A percentile compares a stretch with the other conserved stretches of the same genome.
phyloP scores from a whole-genome alignment of 1,140 invertebrate genomes.

The Apolygus lucorum region DNA sequence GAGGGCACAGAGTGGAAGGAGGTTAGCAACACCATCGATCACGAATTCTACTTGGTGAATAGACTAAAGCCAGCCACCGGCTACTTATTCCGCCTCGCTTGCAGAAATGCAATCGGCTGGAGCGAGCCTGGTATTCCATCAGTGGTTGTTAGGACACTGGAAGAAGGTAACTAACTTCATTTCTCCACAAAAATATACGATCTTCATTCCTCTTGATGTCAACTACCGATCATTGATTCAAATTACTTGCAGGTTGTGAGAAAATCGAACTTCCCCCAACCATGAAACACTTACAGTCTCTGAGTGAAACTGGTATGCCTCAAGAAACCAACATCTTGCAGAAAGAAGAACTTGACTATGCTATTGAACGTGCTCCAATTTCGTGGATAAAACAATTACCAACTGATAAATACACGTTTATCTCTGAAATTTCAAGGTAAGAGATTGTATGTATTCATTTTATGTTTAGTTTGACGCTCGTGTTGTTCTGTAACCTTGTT shows the following conservation, averaged over 20 bases:
- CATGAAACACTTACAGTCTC: slow-evolving; percentile 72
- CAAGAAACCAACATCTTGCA: slow-evolving; percentile 56
- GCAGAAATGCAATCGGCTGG: slow-evolving; percentile 89
- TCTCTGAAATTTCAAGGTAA: slow-evolving; percentile 62
- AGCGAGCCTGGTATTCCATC: slow-evolving; percentile 70
- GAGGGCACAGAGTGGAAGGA: slow-evolving; percentile 78
- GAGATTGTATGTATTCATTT: slow-evolving; percentile 21
- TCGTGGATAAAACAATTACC: slow-evolving; percentile 61
- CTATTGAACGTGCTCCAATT: slow-evolving; percentile 59
- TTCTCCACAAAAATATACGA: too few species aligned
- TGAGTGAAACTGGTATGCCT: slow-evolving; percentile 59
- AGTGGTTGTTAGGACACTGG: slow-evolving; percentile 56
- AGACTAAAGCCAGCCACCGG: slow-evolving; percentile 64
- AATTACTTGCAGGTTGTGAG: slow-evolving; percentile 43
- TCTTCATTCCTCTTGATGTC: too few species aligned
- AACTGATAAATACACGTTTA: slow-evolving; percentile 66
- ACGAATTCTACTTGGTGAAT: slow-evolving; percentile 82
- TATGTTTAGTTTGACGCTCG: too few species aligned
- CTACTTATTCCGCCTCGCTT: slow-evolving; percentile 83
- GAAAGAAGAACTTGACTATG: slow-evolving; percentile 58
- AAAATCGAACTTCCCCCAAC: slow-evolving; percentile 66
- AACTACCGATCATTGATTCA: too few species aligned
- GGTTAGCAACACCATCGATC: slow-evolving; percentile 78
- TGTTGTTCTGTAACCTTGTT: background rate
- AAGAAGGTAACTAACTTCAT: slow-evolving; percentile 42